phyloP scores from a whole-genome alignment of 2,797 vertebrate genomes.

The Gallirallus australis region DNA sequence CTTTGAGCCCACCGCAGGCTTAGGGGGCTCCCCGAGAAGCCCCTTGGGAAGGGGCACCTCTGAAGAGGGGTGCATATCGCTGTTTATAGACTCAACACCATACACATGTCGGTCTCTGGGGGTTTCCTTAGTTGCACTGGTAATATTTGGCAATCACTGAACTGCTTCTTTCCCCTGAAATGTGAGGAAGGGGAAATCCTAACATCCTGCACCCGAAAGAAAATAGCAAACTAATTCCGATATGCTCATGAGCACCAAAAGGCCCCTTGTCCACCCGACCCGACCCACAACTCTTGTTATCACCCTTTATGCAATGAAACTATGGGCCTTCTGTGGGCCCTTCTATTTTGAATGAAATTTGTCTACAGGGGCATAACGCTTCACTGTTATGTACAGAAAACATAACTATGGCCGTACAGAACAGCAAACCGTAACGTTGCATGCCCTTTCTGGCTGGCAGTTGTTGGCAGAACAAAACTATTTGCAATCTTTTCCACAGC shows the following conservation, averaged over 20 bases:
- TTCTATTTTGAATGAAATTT: slow-evolving; percentile 64
- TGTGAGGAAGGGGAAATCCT: slow-evolving; percentile 13
- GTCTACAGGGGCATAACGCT: slow-evolving; percentile 56
- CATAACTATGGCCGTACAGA: slow-evolving; percentile 29
- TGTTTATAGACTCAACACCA: neutral
- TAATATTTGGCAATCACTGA: neutral
- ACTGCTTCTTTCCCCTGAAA: neutral
- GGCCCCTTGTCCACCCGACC: neutral
- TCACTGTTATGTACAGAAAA: slow-evolving; percentile 67
- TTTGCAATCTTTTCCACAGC: slow-evolving; percentile 78
- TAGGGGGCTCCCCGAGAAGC: accelerated
- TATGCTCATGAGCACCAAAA: slow-evolving; percentile 14
- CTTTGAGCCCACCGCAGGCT: neutral
- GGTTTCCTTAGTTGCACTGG: neutral
- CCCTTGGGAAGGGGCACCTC: neutral
- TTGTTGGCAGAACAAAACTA: slow-evolving; percentile 72
- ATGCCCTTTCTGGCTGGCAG: slow-evolving; percentile 67
- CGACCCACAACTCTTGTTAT: neutral
- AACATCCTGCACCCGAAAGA: slow-evolving; percentile 32
- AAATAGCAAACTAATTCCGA: slow-evolving; percentile 23
- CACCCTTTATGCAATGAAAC: slow-evolving; percentile 9
- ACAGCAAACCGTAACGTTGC: slow-evolving; percentile 49
- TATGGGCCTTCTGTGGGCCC: slow-evolving; percentile 18
- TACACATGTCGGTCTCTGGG: neutral
- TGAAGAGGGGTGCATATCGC: neutral